Evolutionary conservation across 2,113 vertebrate species (phyloP).

Genomic region (Ammodramus savannarum): DNA sequence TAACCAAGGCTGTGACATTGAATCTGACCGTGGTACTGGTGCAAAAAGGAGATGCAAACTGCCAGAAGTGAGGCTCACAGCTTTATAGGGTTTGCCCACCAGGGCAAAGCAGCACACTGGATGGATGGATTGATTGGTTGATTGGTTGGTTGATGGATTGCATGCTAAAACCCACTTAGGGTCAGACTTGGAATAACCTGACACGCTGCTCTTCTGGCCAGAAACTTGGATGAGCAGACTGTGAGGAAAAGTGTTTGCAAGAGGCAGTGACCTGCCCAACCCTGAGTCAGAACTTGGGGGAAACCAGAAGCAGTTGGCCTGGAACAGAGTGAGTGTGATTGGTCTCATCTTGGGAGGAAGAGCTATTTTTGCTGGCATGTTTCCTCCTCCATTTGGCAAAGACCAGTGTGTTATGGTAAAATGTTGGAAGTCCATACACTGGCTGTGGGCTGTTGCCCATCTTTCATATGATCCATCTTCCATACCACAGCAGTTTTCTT

Average conservation of each 20-base stretch:
- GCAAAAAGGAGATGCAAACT: not conserved
- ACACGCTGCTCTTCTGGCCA: not conserved
- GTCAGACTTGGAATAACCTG: not conserved
- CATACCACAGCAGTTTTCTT: not conserved
- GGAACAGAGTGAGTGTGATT: not conserved
- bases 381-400: not conserved
- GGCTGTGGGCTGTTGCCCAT: not conserved
- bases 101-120: not conserved
- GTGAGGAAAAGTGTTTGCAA: not conserved
- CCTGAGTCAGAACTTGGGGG: not conserved
- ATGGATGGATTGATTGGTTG: not conserved
- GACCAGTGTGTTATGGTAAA: not conserved
- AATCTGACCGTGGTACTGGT: not conserved
- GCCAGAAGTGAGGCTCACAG: not conserved
- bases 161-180: not conserved
- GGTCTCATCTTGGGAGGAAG: not conserved
- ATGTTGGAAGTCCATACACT: not conserved
- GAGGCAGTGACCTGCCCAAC: not conserved
- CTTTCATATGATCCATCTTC: not conserved
- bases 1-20: not conserved
- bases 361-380: not conserved
- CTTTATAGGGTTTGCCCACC: not conserved
- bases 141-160: not conserved
- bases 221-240: not conserved
- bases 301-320: slow-evolving; percentile 16